These are phyloP conservation scores for Trichogramma pretiosum DNA, from an alignment of 1,140 invertebrate species.

Conservation along the genomic window DNA sequence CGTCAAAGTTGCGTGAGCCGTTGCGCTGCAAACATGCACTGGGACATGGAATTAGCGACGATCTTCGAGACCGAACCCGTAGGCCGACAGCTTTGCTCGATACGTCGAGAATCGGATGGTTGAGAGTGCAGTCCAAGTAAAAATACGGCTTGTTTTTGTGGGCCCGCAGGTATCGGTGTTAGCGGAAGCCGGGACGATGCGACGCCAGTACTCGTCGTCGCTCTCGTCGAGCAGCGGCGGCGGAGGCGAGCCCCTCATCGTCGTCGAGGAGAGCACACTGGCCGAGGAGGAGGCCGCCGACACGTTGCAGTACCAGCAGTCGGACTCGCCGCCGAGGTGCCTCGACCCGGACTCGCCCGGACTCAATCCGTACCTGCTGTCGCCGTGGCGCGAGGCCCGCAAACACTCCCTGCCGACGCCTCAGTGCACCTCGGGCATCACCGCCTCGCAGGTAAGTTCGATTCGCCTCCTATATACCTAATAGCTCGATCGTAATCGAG, in stretches of 20 bases:
- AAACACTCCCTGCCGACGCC: constrained; percentile 76
- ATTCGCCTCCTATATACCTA: not conserved
- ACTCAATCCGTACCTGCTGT: constrained; percentile 66
- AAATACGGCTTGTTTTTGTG: too few relatives aligned
- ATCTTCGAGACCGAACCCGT: too few relatives aligned
- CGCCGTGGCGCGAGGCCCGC: constrained; percentile 65
- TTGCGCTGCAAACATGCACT: too few relatives aligned
- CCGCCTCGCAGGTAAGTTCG: constrained; percentile 62
- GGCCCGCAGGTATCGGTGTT: too few relatives aligned
- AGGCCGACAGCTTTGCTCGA: too few relatives aligned
- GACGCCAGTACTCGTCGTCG: constrained; percentile 36
- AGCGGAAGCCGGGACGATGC: constrained; percentile 26
- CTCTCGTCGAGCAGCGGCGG: constrained; percentile 23
- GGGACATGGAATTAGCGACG: too few relatives aligned
- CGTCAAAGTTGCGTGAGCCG: too few relatives aligned
- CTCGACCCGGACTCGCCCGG: constrained; percentile 63
- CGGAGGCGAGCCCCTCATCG: constrained; percentile 55
- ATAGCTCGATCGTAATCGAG: not conserved
- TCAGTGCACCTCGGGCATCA: constrained; percentile 71
- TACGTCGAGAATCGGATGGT: too few relatives aligned
- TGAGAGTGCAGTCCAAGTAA: too few relatives aligned
- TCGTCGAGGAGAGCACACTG: constrained; percentile 63
- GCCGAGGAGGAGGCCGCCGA: constrained; percentile 56
- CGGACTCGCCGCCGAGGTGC: constrained; percentile 48
- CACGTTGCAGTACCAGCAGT: constrained; percentile 49